These are phyloP conservation scores for Callinectes sapidus DNA, from an alignment of 2,888 invertebrate species.

Conservation along the genomic window DNA sequence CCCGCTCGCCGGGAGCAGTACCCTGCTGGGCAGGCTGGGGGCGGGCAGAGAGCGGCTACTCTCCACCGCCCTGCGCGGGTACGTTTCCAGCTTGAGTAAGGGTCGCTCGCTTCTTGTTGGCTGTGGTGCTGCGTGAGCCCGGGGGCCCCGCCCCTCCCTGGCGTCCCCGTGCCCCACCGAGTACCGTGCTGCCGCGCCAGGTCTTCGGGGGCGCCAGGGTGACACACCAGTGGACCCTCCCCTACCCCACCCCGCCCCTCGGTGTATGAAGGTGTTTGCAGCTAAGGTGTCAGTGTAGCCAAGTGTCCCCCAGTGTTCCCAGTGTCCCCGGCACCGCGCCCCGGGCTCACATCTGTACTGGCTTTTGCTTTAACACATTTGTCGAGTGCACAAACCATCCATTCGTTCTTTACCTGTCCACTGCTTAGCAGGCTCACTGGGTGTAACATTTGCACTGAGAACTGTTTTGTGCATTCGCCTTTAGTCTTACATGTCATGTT, in stretches of 20 bases:
- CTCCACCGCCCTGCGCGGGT: constrained; percentile 73
- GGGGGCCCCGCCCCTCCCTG: constrained; percentile 27
- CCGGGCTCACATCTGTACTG: constrained; percentile 60
- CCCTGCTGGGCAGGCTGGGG: constrained; percentile 60
- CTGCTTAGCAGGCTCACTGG: constrained; percentile 7
- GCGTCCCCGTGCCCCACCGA: not conserved
- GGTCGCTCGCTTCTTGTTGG: constrained; percentile 72
- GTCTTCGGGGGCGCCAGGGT: constrained; percentile 30
- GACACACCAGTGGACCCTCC: constrained; percentile 32
- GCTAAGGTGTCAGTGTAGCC: constrained; percentile 33
- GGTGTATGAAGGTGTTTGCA: constrained; percentile 20
- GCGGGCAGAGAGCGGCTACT: constrained; percentile 68
- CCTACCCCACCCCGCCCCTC: constrained; percentile 4
- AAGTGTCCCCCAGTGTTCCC: constrained; percentile 37
- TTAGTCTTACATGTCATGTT: constrained; percentile 10
- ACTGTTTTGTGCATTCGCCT: constrained; percentile 63
- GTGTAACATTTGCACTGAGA: constrained; percentile 46
- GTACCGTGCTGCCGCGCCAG: not conserved
- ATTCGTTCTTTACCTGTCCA: constrained; percentile 5
- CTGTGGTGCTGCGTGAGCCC: constrained; percentile 42
- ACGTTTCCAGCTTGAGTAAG: constrained; percentile 73
- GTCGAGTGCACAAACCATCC: constrained; percentile 58
- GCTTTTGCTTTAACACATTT: constrained; percentile 59
- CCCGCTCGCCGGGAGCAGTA: constrained; percentile 70
- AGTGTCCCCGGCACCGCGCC: constrained; percentile 42